Evolutionary conservation across 1,140 invertebrate species (phyloP), one percentile per base, ranked within the genome.

Genomic region (Aphelinus certus): DNA sequence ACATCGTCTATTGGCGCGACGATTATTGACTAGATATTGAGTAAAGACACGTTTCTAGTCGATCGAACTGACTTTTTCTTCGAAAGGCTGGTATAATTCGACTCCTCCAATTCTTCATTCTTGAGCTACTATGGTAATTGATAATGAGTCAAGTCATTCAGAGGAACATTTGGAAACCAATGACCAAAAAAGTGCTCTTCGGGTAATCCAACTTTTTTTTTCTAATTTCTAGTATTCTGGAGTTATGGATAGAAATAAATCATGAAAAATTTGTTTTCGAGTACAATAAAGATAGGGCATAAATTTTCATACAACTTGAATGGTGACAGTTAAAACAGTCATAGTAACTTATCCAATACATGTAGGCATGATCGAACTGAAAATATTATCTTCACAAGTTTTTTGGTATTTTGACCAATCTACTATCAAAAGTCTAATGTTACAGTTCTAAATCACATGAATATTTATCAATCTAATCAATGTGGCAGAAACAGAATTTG

Each of bases 1-100:
- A 82, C 79, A 82, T 7, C 65, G 26, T 61, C 58, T 46, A n/a
- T 75, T 42, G 0, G 10, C 60, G 42, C 53, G 49, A 75, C 47
- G 60, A 51, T 42, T 75, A 75, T 75, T 75, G 67, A 75, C 73
- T 71, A 75, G 67, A 71, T 64, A 55, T 47, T 2, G 6, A 65
- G 55, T 45, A 75, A 71, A 64, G 49, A 75, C 55, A 75, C 47
- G 5, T 43, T 65, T 71, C 43, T 7, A 53, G 71, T 60, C 47
- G 42, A 75, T 75, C 61, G 73, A 75, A 75, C 67, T 70, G 65
- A 47, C 49, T 56, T 75, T 53, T 62, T 70, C 47, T 7, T 45
- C 6, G 55, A 73, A 3, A 51, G 49, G 56, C 42, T 58, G 45
- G 53, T 43, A 1, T 62, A 47, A 45, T 55, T 67, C 10, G 51